A percentile compares a stretch with the other conserved stretches of the same genome.
Evolutionary conservation across 64 coral and sea anemone species (phyloP).

Genomic region (Montipora cactus): DNA sequence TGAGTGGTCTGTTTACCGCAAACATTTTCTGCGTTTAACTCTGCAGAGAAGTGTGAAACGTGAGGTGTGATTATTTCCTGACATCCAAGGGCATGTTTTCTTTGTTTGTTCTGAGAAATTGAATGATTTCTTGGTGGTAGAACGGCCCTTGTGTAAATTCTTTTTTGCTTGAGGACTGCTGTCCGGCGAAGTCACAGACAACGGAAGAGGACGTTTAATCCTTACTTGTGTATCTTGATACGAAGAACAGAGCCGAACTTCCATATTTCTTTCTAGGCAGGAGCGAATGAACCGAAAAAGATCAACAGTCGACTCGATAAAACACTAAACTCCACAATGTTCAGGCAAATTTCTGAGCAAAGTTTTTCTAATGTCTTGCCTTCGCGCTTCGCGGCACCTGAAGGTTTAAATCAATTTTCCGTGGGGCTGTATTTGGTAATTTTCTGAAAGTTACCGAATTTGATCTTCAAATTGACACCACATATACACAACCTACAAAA

Average conservation of each 20-base stretch:
- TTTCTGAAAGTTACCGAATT: no score
- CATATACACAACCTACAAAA: no score
- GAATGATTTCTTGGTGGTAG: neutral
- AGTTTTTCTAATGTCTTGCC: slow-evolving; percentile 1
- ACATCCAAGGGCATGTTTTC: neutral
- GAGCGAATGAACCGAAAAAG: no score
- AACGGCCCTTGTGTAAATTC: neutral
- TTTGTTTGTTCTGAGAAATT: neutral
- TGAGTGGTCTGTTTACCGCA: neutral
- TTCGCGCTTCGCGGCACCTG: no score
- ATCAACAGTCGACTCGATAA: no score
- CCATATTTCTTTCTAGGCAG: no score
- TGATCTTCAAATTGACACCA: no score
- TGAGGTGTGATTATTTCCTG: neutral
- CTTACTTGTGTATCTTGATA: neutral
- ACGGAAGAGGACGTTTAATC: neutral
- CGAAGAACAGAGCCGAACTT: no score
- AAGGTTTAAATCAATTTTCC: no score
- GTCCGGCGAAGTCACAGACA: neutral
- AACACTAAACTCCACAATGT: no score
- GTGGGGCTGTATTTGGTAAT: no score
- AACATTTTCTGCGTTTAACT: neutral
- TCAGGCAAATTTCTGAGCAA: slow-evolving; percentile 19
- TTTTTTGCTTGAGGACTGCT: no score
- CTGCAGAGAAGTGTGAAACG: neutral